These are phyloP conservation scores for Arenaria interpres DNA, from an alignment of 2,113 vertebrate species.

Conservation along the genomic window DNA sequence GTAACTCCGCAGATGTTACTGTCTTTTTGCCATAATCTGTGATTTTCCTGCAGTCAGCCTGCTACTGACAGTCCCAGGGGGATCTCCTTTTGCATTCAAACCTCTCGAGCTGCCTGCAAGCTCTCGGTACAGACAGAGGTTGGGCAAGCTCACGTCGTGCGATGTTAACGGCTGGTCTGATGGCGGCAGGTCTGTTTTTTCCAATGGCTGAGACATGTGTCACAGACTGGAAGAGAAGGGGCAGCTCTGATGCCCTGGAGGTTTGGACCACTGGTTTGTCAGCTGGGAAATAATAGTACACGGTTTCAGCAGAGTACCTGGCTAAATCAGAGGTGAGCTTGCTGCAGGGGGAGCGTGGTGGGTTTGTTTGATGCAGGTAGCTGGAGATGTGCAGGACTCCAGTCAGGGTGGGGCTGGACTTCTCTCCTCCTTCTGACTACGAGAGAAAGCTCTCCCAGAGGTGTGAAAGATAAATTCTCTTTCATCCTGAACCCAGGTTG, in stretches of 20 bases:
- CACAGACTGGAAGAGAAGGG: neutral
- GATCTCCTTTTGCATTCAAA: neutral
- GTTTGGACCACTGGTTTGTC: neutral
- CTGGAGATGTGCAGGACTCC: neutral
- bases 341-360: neutral
- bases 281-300: neutral
- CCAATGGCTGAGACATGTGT: neutral
- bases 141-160: fast-evolving
- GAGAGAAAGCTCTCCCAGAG: neutral
- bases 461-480: neutral
- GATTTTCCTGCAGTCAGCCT: neutral
- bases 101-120: neutral
- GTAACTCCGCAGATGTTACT: neutral
- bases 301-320: neutral
- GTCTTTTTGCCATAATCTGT: neutral
- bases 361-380: neutral
- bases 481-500: neutral
- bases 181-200: neutral
- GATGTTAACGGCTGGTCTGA: neutral
- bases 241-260: neutral
- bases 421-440: neutral
- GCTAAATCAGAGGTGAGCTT: neutral
- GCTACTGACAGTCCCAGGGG: neutral
- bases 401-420: neutral
- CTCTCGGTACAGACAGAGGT: neutral